Conservation (phyloP, 2,797 vertebrate genomes). For the Phoeniculus purpureus region DNA sequence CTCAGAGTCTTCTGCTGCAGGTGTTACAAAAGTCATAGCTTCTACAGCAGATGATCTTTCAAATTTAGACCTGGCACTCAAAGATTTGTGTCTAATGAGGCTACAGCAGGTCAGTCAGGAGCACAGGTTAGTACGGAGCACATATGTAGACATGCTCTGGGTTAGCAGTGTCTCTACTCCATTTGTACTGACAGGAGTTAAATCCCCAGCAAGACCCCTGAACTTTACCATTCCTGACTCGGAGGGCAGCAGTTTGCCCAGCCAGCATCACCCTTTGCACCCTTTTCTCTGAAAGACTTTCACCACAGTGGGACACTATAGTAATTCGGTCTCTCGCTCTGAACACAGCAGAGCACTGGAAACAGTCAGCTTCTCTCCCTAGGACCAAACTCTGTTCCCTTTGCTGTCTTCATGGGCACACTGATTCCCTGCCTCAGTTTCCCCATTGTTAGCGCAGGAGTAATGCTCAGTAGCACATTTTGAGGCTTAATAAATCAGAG, state of each 20-base stretch:
- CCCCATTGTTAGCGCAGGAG: not conserved
- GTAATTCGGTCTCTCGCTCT: not conserved
- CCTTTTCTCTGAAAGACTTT: not conserved
- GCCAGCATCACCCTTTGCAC: not conserved
- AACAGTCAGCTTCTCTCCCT: accelerated
- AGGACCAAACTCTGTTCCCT: accelerated
- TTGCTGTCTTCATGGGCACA: not conserved
- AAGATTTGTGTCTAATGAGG: not conserved
- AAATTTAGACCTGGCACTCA: not conserved
- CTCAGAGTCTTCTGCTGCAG: not conserved
- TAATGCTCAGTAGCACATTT: not conserved
- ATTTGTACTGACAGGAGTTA: not conserved
- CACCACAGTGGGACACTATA: accelerated
- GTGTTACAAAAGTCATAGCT: accelerated
- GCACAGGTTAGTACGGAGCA: not conserved
- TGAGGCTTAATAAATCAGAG: not conserved
- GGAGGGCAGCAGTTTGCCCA: not conserved
- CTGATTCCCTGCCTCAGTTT: constrained; percentile 32
- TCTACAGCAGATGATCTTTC: not conserved
- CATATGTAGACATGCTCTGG: accelerated
- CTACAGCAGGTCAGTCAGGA: not conserved
- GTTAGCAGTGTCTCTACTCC: not conserved
- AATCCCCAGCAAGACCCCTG: not conserved
- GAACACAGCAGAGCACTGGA: not conserved
- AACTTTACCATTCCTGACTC: not conserved